A percentile compares a stretch with the other conserved stretches of the same genome.
phyloP scores from a whole-genome alignment of 2,113 vertebrate genomes.

The Crotalus tigris region DNA sequence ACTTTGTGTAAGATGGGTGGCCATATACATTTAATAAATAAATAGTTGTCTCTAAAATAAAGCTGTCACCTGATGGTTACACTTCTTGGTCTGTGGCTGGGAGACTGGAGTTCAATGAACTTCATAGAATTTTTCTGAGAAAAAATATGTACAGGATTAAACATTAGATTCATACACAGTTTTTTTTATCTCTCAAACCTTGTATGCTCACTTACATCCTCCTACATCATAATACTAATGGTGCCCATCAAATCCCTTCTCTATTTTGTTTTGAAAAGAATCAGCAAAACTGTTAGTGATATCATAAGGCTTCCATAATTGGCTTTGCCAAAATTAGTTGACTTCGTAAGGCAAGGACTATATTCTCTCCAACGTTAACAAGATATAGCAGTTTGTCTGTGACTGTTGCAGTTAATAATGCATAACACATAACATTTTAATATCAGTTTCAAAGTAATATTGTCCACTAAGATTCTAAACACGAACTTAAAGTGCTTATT shows the following conservation, averaged over 20 bases:
- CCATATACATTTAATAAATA: neutral
- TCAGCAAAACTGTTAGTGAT: neutral
- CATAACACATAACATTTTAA: neutral
- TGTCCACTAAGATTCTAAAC: constrained; percentile 6
- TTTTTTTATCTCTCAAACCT: constrained; percentile 11
- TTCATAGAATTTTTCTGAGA: too few species aligned
- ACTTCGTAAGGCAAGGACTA: neutral
- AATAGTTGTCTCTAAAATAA: neutral
- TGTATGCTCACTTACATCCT: neutral
- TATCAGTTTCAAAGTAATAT: neutral
- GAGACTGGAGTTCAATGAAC: neutral
- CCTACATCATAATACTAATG: neutral
- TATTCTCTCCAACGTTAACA: neutral
- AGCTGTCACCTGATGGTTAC: neutral
- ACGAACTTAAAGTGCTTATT: constrained; percentile 6
- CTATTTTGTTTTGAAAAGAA: neutral
- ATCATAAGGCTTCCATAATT: neutral
- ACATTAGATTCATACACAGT: neutral
- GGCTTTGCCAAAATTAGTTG: constrained; percentile 4
- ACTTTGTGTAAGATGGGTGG: neutral
- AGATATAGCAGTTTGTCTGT: constrained; percentile 2
- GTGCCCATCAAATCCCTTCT: neutral
- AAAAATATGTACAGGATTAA: neutral
- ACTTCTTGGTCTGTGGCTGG: neutral
- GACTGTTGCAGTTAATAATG: neutral